phyloP scores from a whole-genome alignment of 2,888 invertebrate genomes.

The Parnassius glacialis region DNA sequence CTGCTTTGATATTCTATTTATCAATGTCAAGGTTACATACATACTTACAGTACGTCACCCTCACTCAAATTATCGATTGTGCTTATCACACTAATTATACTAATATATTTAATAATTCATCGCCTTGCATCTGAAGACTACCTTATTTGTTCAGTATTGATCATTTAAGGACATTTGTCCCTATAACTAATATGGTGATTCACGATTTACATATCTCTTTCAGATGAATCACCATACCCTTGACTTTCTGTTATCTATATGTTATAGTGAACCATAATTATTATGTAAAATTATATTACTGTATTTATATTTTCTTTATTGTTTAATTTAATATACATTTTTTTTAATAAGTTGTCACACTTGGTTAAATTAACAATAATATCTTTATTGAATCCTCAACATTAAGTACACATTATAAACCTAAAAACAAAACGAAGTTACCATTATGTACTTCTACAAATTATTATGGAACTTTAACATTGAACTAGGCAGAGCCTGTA shows the following conservation, averaged over 20 bases:
- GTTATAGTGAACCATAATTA: too few species aligned
- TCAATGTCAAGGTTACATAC: conserved; percentile 59
- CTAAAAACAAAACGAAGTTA: too few species aligned
- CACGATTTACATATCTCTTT: conserved; percentile 13
- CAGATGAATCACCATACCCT: conserved; percentile 19
- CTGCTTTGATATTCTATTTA: conserved; percentile 26
- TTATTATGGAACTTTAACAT: too few species aligned
- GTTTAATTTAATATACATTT: too few species aligned
- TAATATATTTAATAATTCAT: neutral
- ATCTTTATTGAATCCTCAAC: too few species aligned
- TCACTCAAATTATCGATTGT: conserved; percentile 18
- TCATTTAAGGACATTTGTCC: conserved; percentile 22
- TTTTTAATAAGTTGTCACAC: too few species aligned
- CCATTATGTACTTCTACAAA: too few species aligned
- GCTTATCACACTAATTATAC: conserved; percentile 14
- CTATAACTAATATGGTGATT: conserved; percentile 20
- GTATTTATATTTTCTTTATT: too few species aligned
- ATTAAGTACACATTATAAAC: too few species aligned
- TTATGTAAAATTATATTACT: too few species aligned
- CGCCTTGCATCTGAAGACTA: conserved; percentile 16
- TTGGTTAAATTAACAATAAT: too few species aligned
- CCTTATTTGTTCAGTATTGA: conserved; percentile 33
- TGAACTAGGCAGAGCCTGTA: too few species aligned
- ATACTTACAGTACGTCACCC: conserved; percentile 30
- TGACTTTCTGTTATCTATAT: neutral